A percentile compares a stretch with the other conserved stretches of the same genome.
Evolutionary conservation across 1,140 invertebrate genomes (phyloP).

Genomic region (Zaprionus ghesquierei): DNA sequence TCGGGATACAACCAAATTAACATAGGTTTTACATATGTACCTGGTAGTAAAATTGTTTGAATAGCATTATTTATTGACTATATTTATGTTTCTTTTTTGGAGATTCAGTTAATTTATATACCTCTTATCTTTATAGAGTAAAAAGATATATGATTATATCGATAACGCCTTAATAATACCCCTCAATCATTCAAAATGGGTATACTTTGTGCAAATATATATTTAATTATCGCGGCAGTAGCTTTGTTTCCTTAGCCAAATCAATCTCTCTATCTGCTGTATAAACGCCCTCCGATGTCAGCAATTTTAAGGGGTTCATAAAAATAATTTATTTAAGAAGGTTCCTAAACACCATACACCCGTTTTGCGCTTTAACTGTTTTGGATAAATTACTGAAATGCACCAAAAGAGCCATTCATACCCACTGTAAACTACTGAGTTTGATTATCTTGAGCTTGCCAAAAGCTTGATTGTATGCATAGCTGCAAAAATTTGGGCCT

Average conservation of each 20-base stretch:
- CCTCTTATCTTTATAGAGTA: constrained; percentile 6
- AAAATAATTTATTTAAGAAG: neutral
- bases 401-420: neutral
- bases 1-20: constrained; percentile 29
- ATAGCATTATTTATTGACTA: neutral
- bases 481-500: neutral
- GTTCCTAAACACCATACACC: too few relatives aligned
- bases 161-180: neutral
- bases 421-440: neutral
- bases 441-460: neutral
- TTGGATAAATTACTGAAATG: too few relatives aligned
- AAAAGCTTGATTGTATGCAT: neutral
- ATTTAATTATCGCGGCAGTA: too few relatives aligned
- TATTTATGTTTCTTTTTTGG: neutral
- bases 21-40: neutral
- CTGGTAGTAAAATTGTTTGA: neutral
- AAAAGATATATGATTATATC: neutral
- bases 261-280: too few relatives aligned
- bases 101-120: too few relatives aligned
- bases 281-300: too few relatives aligned
- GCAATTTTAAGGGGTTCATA: too few relatives aligned
- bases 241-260: too few relatives aligned
- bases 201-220: too few relatives aligned
- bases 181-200: too few relatives aligned
- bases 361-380: too few relatives aligned